A percentile compares a stretch with the other conserved stretches of the same genome.
These are phyloP conservation scores for Synanthedon vespiformis DNA, from an alignment of 2,888 invertebrate genomes.

Conservation along the genomic window DNA sequence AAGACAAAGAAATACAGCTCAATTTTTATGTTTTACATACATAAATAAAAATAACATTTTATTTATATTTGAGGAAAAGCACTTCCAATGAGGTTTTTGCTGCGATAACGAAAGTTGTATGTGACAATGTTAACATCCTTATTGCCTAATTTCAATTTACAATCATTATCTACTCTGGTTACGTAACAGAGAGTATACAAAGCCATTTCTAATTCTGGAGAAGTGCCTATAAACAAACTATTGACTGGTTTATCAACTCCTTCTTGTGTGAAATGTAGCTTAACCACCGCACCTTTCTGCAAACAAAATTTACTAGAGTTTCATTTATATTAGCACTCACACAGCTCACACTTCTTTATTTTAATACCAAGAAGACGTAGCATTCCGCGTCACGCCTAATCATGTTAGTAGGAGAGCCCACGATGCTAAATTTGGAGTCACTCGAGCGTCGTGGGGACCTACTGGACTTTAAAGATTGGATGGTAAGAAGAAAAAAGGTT, in stretches of 20 bases:
- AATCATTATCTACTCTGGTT: slow-evolving; percentile 78
- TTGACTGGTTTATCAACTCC: slow-evolving; percentile 82
- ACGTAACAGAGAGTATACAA: slow-evolving; percentile 90
- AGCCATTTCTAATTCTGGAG: slow-evolving; percentile 92
- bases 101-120: slow-evolving; percentile 79
- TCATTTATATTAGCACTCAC: no score
- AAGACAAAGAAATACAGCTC: no score
- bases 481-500: no score
- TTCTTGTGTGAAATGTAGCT: slow-evolving; percentile 78
- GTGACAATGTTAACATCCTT: slow-evolving; percentile 80
- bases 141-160: slow-evolving; percentile 79
- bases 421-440: no score
- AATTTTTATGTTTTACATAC: no score
- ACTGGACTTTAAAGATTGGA: no score
- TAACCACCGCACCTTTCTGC: slow-evolving; percentile 83
- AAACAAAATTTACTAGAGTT: slow-evolving; percentile 11
- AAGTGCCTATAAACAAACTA: slow-evolving; percentile 84
- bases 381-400: no score
- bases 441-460: no score
- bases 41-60: no score
- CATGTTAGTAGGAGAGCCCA: no score
- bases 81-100: slow-evolving; percentile 83
- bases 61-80: slow-evolving; percentile 83
- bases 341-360: no score
- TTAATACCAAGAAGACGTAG: no score